Evolutionary conservation across 1,140 invertebrate species (phyloP), one percentile per base, ranked within the genome.

Genomic region (Drosophila kurseongensis): DNA sequence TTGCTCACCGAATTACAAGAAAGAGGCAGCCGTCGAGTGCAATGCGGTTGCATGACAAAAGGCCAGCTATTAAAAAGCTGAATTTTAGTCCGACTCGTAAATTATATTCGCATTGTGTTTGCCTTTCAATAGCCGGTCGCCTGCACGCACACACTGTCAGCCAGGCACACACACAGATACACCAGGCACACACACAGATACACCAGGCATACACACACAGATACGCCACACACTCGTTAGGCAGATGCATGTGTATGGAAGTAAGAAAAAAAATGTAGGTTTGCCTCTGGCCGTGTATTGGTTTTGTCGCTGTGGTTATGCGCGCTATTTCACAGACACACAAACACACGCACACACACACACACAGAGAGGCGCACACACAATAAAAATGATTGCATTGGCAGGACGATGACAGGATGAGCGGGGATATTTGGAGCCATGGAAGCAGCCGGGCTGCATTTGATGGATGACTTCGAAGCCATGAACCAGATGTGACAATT

Each of bases 301-400:
- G 83, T 62, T 88, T 78, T 68, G 75, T 76, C 61, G 59, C 54
- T 80, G 68, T 80, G 84, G 84, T 78, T 83, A 77, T 83, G 65
- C 50, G 68, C 76, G 66, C 76, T 77, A 83, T 86, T 82, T 74
- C 83, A 69, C 63, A 55, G 58, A 67, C 55, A 69, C 29, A 51
- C 48, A n/a, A 51, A 32, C 6, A 52, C 65, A 67, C 6, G 48
- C 65, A 67, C 18, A 27, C 36, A 58, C 27, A 47, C 41, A 57
- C 60, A 60, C 75, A 8, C 23, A 0, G 23, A 23, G 23, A 23
- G 27, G n/a, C 59, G 45, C 48, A 57, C 52, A 71, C 71, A 82
- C 80, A 86, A 86, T 89, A 88, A 82, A 89, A 84, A 78, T 89
- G 84, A 89, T 89, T 89, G 84, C 84, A 89, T 84, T 89, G 84